Conservation (phyloP, 2,113 vertebrate species). For the Scolopax mira region DNA sequence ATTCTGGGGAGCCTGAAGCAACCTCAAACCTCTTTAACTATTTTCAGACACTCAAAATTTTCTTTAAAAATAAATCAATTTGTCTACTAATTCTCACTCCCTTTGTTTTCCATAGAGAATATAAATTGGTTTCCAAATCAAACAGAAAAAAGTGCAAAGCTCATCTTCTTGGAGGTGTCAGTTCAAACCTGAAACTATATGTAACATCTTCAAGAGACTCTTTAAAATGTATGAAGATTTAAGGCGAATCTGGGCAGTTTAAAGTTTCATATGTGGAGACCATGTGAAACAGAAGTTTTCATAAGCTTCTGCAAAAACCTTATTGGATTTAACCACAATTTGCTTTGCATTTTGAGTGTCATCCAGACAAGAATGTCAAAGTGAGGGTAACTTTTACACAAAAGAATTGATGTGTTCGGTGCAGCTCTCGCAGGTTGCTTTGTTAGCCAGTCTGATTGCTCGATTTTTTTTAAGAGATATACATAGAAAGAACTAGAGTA, state of each 20-base stretch:
- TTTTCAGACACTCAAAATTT: neutral
- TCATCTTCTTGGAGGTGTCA: neutral
- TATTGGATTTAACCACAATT: neutral
- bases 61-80: neutral
- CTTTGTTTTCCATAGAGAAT: neutral
- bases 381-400: neutral
- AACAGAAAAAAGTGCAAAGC: neutral
- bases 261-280: neutral
- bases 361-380: neutral
- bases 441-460: conserved; percentile 37
- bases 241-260: neutral
- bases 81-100: neutral
- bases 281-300: neutral
- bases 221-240: neutral
- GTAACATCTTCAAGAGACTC: neutral
- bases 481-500: conserved; percentile 33
- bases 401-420: neutral
- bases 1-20: neutral
- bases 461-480: neutral
- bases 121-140: neutral
- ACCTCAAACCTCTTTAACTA: neutral
- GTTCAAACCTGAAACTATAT: neutral
- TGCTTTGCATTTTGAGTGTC: neutral
- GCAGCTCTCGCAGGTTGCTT: neutral
- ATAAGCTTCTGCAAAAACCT: neutral